These are phyloP conservation scores for Astyanax mexicanus DNA, from an alignment of 2,797 vertebrate genomes.

Conservation along the genomic window DNA sequence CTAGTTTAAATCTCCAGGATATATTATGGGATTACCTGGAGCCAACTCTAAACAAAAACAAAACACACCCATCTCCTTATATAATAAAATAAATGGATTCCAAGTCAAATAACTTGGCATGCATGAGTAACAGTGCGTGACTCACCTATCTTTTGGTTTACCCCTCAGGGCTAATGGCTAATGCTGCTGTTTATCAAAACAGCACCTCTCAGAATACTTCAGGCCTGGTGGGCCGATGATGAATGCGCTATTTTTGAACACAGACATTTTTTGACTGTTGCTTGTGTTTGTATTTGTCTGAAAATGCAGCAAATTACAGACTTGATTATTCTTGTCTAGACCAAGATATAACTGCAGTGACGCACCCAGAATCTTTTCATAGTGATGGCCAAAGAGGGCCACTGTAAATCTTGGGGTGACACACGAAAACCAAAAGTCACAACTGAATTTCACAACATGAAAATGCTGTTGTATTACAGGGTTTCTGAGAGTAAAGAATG, in stretches of 20 bases:
- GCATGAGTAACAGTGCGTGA: conserved; percentile 19
- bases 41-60: background rate
- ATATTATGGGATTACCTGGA: background rate
- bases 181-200: background rate
- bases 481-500: no score
- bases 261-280: background rate
- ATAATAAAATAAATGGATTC: background rate
- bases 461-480: no score
- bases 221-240: background rate
- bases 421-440: no score
- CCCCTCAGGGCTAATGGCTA: background rate
- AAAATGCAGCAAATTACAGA: background rate
- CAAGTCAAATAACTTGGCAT: background rate
- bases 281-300: background rate
- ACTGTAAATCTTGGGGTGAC: no score
- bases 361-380: no score
- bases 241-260: conserved; percentile 13
- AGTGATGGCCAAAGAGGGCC: no score
- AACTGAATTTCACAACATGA: no score
- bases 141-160: conserved; percentile 14
- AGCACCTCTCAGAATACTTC: background rate
- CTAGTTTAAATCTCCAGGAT: background rate
- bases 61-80: background rate
- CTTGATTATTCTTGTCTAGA: conserved; percentile 13
- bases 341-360: background rate